Percentiles rank a stretch among this genome's conserved stretches.
phyloP scores from a whole-genome alignment of 2,888 invertebrate genomes.

The Mantis religiosa region DNA sequence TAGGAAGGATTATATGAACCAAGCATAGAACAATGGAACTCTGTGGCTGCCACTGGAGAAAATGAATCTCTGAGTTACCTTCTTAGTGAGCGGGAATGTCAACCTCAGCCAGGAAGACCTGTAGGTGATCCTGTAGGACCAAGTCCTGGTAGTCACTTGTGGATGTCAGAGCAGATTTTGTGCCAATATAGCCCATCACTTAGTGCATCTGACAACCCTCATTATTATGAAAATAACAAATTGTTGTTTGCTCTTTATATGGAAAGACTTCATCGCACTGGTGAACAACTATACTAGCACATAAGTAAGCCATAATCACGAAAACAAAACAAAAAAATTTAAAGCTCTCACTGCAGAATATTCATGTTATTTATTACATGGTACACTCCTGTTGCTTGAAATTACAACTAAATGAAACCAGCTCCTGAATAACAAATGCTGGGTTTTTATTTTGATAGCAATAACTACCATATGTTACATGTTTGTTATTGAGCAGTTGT shows the following conservation, averaged over 20 bases:
- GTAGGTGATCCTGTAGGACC: neutral
- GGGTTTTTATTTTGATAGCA: neutral
- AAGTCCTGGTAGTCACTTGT: neutral
- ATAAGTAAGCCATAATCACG: neutral
- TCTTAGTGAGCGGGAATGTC: neutral
- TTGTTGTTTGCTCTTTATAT: slow-evolving; percentile 79
- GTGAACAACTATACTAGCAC: slow-evolving; percentile 2
- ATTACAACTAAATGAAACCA: neutral
- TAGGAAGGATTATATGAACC: neutral
- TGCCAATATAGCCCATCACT: slow-evolving; percentile 69
- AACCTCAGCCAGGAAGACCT: neutral
- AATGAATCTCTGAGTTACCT: neutral
- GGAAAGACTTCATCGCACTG: slow-evolving; percentile 66
- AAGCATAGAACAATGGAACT: neutral
- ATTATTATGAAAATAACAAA: slow-evolving; percentile 82
- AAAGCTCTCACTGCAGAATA: neutral
- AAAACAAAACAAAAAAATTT: neutral
- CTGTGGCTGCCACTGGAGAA: neutral
- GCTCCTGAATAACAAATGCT: neutral
- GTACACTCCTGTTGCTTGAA: neutral
- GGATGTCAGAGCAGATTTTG: slow-evolving; percentile 24
- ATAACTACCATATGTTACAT: neutral
- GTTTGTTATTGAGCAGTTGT: neutral
- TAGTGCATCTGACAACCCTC: slow-evolving; percentile 71
- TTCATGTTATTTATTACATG: neutral